Percentiles rank a stretch among this genome's conserved stretches.
phyloP scores from a whole-genome alignment of 2,797 vertebrate genomes.

The Lycodopsis pacificus region DNA sequence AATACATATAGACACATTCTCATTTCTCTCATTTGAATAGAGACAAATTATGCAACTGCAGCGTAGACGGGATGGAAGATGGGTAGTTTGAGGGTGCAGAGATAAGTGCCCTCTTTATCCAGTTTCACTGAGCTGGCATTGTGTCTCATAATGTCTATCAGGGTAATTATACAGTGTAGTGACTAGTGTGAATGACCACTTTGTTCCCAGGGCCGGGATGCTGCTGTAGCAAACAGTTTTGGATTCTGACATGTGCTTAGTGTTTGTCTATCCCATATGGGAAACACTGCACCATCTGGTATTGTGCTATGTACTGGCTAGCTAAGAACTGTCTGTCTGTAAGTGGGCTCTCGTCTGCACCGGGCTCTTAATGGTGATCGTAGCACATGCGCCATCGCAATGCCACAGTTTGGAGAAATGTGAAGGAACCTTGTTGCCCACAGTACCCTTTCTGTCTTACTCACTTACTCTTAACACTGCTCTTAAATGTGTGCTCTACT shows the following conservation, averaged over 20 bases:
- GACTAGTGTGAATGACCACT: slow-evolving; percentile 93
- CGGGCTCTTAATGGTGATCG: slow-evolving; percentile 67
- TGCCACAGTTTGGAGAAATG: slow-evolving; percentile 62
- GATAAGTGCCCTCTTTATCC: slow-evolving; percentile 95
- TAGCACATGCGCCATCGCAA: slow-evolving; percentile 61
- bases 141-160: slow-evolving; percentile 90
- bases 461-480: slow-evolving; percentile 39
- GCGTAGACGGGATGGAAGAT: slow-evolving; percentile 71
- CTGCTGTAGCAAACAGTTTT: slow-evolving; percentile 81
- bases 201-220: slow-evolving; percentile 82
- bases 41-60: slow-evolving; percentile 66
- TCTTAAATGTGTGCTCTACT: slow-evolving; percentile 33
- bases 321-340: slow-evolving; percentile 67
- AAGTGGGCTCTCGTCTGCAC: slow-evolving; percentile 70
- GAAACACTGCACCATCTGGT: slow-evolving; percentile 83
- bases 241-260: slow-evolving; percentile 82
- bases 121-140: slow-evolving; percentile 93
- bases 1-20: slow-evolving; percentile 45
- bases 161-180: slow-evolving; percentile 91
- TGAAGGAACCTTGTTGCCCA: slow-evolving; percentile 54
- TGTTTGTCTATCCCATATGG: slow-evolving; percentile 83
- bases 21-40: slow-evolving; percentile 46
- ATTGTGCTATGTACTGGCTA: slow-evolving; percentile 78
- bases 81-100: slow-evolving; percentile 79
- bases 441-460: slow-evolving; percentile 35